Evolutionary conservation across 2,888 invertebrate species (phyloP).

Genomic region (Eristalinus aeneus): DNA sequence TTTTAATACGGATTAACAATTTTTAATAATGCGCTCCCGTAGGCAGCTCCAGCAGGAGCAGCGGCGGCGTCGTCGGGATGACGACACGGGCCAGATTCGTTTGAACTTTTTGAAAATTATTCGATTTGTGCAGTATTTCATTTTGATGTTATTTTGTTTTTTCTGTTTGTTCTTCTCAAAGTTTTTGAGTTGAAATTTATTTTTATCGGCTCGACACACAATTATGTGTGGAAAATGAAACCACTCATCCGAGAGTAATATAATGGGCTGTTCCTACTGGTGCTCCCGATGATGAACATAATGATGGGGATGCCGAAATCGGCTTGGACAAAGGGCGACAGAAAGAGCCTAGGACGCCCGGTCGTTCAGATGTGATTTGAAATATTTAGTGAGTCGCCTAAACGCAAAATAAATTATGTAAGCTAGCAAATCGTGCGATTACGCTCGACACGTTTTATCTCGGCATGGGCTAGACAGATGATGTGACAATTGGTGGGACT

Average conservation of each 20-base stretch:
- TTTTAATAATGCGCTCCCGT: constrained; percentile 54
- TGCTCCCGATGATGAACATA: constrained; percentile 19
- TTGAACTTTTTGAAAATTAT: constrained; percentile 52
- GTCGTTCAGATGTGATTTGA: background rate
- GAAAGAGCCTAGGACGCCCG: background rate
- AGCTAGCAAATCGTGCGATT: background rate
- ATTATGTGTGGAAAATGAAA: constrained; percentile 35
- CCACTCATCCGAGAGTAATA: constrained; percentile 49
- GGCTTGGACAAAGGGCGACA: background rate
- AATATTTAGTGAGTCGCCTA: background rate
- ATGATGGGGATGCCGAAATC: background rate
- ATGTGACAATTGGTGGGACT: no score
- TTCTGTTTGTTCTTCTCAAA: background rate
- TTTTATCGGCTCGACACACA: constrained; percentile 37
- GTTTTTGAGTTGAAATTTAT: constrained; percentile 26
- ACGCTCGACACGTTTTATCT: background rate
- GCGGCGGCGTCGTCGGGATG: background rate
- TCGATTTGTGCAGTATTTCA: constrained; percentile 19
- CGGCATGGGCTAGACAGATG: background rate
- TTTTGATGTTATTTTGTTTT: constrained; percentile 2
- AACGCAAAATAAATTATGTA: background rate
- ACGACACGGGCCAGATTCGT: background rate
- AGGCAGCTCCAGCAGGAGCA: background rate
- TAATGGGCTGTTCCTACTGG: background rate
- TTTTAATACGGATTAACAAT: constrained; percentile 66